A percentile compares a stretch with the other conserved stretches of the same genome.
Evolutionary conservation across 2,888 invertebrate species (phyloP).

Genomic region (Diarsia brunnea): DNA sequence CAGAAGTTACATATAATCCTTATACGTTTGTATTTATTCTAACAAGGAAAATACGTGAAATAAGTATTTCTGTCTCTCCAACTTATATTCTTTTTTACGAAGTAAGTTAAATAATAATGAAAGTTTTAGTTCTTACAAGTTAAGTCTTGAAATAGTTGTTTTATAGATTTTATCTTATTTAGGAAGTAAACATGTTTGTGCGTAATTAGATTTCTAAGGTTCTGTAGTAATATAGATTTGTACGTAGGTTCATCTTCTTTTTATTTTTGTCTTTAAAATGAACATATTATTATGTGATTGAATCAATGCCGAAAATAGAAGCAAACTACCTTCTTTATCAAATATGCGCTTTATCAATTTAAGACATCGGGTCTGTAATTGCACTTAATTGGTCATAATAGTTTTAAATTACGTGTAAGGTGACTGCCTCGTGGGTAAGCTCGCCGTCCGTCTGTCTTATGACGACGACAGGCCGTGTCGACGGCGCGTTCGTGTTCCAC

Average conservation of each 20-base stretch:
- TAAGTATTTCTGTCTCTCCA: constrained; percentile 1
- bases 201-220: not conserved
- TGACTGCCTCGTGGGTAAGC: no score
- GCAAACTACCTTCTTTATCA: not conserved
- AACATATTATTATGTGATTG: not conserved
- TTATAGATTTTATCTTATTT: constrained; percentile 26
- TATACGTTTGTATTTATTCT: constrained; percentile 9
- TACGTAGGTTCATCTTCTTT: not conserved
- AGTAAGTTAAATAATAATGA: constrained; percentile 25
- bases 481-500: no score
- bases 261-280: not conserved
- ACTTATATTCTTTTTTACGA: constrained; percentile 23
- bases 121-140: constrained; percentile 18
- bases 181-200: not conserved
- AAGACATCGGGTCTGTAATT: not conserved
- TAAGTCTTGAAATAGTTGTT: constrained; percentile 14
- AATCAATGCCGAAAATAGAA: not conserved
- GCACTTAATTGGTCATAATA: not conserved
- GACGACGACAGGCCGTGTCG: no score
- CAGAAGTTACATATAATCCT: constrained; percentile 3
- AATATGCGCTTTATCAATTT: not conserved
- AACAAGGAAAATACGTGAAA: constrained; percentile 16
- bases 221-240: not conserved
- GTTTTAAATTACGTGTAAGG: no score
- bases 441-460: no score